These are phyloP conservation scores for Pogonomyrmex californicus DNA, from an alignment of 1,140 invertebrate species.

Conservation along the genomic window DNA sequence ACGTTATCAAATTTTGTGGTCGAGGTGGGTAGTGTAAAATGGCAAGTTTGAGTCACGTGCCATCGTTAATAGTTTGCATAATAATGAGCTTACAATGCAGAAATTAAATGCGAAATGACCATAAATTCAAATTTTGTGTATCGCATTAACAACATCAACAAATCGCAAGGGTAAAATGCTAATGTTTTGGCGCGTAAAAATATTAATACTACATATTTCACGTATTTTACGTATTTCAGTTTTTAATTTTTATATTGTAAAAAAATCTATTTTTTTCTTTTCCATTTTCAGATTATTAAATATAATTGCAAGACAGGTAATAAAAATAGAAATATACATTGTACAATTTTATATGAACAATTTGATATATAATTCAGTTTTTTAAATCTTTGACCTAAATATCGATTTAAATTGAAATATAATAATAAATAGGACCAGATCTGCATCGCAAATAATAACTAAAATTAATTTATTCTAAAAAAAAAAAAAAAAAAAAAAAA, in stretches of 20 bases:
- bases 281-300: not conserved
- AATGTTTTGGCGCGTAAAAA: not conserved
- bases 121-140: slow-evolving; percentile 33
- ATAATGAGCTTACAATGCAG: slow-evolving; percentile 11
- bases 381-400: not conserved
- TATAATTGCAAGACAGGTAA: not conserved
- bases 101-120: slow-evolving; percentile 43
- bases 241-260: not conserved
- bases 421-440: not conserved
- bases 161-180: not conserved
- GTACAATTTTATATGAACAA: not conserved
- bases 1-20: slow-evolving; percentile 34
- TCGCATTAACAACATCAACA: not conserved
- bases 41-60: slow-evolving; percentile 22
- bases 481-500: not conserved
- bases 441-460: not conserved
- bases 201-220: not conserved
- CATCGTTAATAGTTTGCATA: slow-evolving; percentile 17
- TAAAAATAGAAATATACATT: not conserved
- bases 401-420: not conserved
- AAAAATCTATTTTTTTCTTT: not conserved
- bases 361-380: not conserved
- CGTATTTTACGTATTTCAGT: not conserved
- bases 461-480: slow-evolving; percentile 31
- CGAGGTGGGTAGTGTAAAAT: slow-evolving; percentile 13